Conservation (phyloP, 2,888 invertebrate genomes). For the Epiblema foenella region DNA sequence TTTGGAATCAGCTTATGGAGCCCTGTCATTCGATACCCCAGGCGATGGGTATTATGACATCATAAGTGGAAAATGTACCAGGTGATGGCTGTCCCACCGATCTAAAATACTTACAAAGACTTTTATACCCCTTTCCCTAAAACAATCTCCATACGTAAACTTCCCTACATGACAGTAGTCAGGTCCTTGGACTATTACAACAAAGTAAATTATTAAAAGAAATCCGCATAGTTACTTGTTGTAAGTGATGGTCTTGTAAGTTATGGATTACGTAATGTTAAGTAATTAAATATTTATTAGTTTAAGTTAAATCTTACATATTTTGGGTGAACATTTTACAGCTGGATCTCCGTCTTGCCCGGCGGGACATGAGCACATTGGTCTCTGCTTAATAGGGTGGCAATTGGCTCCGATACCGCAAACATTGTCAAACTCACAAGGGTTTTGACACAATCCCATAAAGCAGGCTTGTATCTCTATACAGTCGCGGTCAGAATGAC, state of each 20-base stretch:
- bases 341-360: conserved; percentile 93
- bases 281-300: conserved; percentile 48
- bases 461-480: conserved; percentile 93
- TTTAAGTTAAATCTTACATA: conserved; percentile 87
- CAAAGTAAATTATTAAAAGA: not conserved
- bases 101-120: too few species aligned
- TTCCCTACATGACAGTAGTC: too few species aligned
- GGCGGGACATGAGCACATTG: conserved; percentile 92
- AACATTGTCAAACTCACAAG: conserved; percentile 92
- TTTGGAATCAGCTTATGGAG: too few species aligned
- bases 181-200: too few species aligned
- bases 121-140: too few species aligned
- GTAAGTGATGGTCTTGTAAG: conserved; percentile 17
- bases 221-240: not conserved
- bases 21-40: too few species aligned
- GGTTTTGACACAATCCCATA: conserved; percentile 92
- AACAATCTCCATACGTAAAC: too few species aligned
- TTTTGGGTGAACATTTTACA: conserved; percentile 90
- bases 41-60: too few species aligned
- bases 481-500: conserved; percentile 93
- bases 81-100: too few species aligned
- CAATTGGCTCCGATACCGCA: conserved; percentile 91
- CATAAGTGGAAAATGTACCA: too few species aligned
- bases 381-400: conserved; percentile 92
- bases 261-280: conserved; percentile 14